Evolutionary conservation across 2,888 invertebrate genomes (phyloP).

Genomic region (Temnothorax unifasciatus): DNA sequence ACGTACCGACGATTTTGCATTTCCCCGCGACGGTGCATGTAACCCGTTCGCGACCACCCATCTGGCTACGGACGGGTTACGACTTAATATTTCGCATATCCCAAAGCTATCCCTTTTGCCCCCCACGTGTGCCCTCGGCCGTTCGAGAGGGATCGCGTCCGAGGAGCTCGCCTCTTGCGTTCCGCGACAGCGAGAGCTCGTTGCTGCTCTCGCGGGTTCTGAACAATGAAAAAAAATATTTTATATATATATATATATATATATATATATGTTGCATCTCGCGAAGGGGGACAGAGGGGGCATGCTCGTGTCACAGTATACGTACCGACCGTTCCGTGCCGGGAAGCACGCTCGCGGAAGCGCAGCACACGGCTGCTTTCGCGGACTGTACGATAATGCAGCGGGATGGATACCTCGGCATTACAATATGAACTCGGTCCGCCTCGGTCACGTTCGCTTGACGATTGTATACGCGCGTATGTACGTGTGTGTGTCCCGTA

Average conservation of each 20-base stretch:
- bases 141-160: neutral
- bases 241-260: neutral
- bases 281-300: conserved; percentile 23
- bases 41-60: conserved; percentile 51
- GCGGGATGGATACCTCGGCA: conserved; percentile 81
- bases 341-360: conserved; percentile 78
- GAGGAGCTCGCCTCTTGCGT: neutral
- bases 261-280: neutral
- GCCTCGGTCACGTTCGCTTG: conserved; percentile 85
- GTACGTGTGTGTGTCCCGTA: conserved; percentile 73
- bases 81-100: conserved; percentile 48
- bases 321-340: conserved; percentile 61
- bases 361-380: conserved; percentile 76
- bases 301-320: conserved; percentile 46
- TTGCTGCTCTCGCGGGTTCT: conserved; percentile 4
- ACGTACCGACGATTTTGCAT: conserved; percentile 57
- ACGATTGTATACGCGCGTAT: conserved; percentile 68
- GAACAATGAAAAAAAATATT: conserved; percentile 40
- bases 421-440: conserved; percentile 85
- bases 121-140: neutral
- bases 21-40: conserved; percentile 47
- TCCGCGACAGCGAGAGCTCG: neutral
- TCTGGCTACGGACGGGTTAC: conserved; percentile 48
- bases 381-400: conserved; percentile 84
- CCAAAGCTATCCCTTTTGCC: conserved; percentile 17